Conservation (phyloP, 2,797 vertebrate species). For the Gymnodraco acuticeps region DNA sequence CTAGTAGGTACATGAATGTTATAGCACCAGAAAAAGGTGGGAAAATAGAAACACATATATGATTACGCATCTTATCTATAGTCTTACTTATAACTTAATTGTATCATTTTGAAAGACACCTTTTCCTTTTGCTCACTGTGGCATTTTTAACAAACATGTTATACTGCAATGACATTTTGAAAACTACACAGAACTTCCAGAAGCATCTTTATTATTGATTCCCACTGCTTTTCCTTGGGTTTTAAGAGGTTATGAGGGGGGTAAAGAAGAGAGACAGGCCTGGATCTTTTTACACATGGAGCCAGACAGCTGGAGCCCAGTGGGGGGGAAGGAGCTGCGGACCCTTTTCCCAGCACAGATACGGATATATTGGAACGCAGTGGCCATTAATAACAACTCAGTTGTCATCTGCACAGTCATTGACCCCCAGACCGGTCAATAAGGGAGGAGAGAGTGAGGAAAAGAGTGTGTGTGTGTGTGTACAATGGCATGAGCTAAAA, state of each 20-base stretch:
- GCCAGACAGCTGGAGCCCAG: conserved; percentile 83
- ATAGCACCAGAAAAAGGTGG: not conserved
- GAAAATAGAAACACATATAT: conserved; percentile 6
- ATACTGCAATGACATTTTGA: conserved; percentile 55
- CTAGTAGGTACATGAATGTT: not conserved
- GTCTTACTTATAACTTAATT: conserved; percentile 3
- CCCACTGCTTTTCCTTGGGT: conserved; percentile 67
- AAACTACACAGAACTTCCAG: conserved; percentile 69
- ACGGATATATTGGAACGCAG: conserved; percentile 76
- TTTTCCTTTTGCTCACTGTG: conserved; percentile 3
- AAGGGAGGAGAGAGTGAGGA: conserved; percentile 51
- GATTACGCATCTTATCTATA: no score
- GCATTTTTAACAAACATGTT: conserved; percentile 24
- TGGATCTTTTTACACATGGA: conserved; percentile 85
- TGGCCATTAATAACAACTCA: conserved; percentile 83
- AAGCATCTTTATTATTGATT: conserved; percentile 76
- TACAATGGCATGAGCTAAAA: conserved; percentile 36
- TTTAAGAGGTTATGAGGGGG: conserved; percentile 76
- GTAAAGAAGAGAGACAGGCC: conserved; percentile 73
- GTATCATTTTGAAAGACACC: not conserved
- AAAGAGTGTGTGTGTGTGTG: not conserved
- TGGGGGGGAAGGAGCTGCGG: conserved; percentile 71
- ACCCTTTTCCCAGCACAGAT: conserved; percentile 82
- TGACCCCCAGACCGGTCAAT: conserved; percentile 80
- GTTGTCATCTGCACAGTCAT: conserved; percentile 80